Evolutionary conservation across 37 sponge, comb jelly and placozoan species (phyloP).

Genomic region (Beroe ovata): DNA sequence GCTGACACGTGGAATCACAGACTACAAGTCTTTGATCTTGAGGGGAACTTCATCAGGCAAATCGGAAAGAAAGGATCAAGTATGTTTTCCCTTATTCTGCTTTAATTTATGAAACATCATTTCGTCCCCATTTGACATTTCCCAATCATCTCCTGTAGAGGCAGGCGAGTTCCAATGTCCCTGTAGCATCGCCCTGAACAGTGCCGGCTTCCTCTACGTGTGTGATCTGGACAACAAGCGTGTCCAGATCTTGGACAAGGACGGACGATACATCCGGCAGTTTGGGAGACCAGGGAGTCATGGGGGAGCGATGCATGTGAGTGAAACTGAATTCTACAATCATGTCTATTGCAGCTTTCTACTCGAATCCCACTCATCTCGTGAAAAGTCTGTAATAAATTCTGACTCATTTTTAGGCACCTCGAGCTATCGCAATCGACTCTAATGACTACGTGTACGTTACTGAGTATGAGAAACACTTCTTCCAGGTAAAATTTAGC

Average conservation of each 20-base stretch:
- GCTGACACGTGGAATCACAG: conserved; percentile 63
- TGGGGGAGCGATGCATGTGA: conserved; percentile 34
- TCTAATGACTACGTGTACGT: conserved; percentile 53
- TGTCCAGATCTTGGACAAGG: not conserved
- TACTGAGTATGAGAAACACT: conserved; percentile 51
- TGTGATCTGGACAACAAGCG: conserved; percentile 67
- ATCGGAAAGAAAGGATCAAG: conserved; percentile 10
- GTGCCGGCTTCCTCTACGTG: conserved; percentile 23
- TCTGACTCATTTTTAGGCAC: conserved; percentile 10
- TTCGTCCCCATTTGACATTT: not conserved
- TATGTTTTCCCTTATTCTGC: too few relatives aligned
- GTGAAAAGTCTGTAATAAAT: too few relatives aligned
- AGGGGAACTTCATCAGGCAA: conserved; percentile 16
- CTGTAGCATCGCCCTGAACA: conserved; percentile 26
- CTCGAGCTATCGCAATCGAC: conserved; percentile 39
- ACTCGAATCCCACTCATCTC: too few relatives aligned
- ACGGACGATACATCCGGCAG: not conserved
- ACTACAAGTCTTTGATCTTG: conserved; percentile 50
- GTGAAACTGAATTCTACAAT: too few relatives aligned
- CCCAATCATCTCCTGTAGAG: not conserved
- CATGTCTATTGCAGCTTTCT: too few relatives aligned
- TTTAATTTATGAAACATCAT: not conserved
- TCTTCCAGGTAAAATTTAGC: conserved; percentile 55
- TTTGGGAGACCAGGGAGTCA: conserved; percentile 38
- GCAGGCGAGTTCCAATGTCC: conserved; percentile 60